Base-by-base conservation (phyloP, 2,113 vertebrate genomes). In the Ciconia stormi region DNA sequence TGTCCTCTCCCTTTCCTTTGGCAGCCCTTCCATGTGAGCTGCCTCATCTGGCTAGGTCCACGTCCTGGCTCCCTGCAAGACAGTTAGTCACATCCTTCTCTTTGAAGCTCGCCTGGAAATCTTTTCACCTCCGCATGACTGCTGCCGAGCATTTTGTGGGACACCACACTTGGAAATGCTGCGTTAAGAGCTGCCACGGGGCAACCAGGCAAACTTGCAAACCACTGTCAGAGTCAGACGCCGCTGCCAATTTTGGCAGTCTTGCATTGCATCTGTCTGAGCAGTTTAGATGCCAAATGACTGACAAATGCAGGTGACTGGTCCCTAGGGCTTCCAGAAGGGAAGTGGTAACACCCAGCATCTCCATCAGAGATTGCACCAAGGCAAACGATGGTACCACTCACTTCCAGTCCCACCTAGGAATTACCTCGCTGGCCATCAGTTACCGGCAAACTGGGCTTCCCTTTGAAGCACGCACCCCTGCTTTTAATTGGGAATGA, bases 31-130 rank as follows among this genome's bases (percentile, higher is more conserved):
- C 59, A 49, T 82, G n/a, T n/a, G 89, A 95, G 89, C 77, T 91
- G 89, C 53, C 77, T 95, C 96, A 97, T 94, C 93, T 91, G 91
- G 89, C 91, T 80, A 84, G 62, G 79, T 76, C 78, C 42, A 7
- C 0, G 3, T 79, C 81, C 91, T 87, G 83, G 89, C 84, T 95
- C 70, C 49, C 53, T 82, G 58, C 2, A 27, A 93, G 94, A 89
- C 61, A 85, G 29, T 69, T 56, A 88, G 93, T 97, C 97, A 97
- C 95, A 96, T 96, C 95, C 95, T 96, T 91, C 94, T 78, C 58
- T 79, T 74, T 92, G 82, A 95, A 88, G 38, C 58, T 78, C 25
- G 50, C 91, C 69, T 88, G 86, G 78, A 95, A 96, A 93, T 59
- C 70, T 88, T 88, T 95, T 91, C 77, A 89, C 82, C 73, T 95